Conservation (phyloP, 2,888 invertebrate genomes). For the Xestia xanthographa region DNA sequence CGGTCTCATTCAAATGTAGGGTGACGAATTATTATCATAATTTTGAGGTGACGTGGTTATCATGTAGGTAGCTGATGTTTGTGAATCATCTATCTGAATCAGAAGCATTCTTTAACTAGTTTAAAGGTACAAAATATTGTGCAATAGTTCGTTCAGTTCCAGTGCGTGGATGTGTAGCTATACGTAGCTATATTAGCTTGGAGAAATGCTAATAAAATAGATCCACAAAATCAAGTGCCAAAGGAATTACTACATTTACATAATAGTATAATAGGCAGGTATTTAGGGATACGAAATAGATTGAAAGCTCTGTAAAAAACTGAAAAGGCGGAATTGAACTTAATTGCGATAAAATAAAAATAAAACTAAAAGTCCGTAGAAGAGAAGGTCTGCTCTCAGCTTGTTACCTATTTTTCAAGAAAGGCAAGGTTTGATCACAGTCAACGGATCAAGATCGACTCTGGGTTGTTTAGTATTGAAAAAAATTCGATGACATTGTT, state of each 20-base stretch:
- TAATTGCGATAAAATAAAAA: too few species aligned
- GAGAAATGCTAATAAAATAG: not conserved
- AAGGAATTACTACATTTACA: not conserved
- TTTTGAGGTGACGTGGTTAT: constrained; percentile 21
- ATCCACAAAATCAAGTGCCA: not conserved
- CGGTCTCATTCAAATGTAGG: constrained; percentile 18
- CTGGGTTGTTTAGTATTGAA: not conserved
- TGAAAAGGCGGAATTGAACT: not conserved
- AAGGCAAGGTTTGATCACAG: not conserved
- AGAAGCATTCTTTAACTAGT: not conserved
- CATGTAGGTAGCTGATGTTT: constrained; percentile 9
- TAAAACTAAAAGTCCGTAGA: not conserved
- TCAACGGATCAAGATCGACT: not conserved
- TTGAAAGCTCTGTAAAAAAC: not conserved
- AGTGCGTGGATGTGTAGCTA: too few species aligned
- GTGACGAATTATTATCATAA: constrained; percentile 40
- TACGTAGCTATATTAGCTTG: too few species aligned
- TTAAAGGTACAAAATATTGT: not conserved
- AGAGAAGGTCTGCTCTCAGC: not conserved
- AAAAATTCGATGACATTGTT: not conserved
- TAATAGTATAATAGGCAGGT: not conserved
- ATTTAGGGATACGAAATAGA: not conserved
- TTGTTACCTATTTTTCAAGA: not conserved
- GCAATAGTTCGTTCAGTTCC: not conserved
- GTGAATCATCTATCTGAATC: constrained; percentile 13